A percentile compares a stretch with the other conserved stretches of the same genome.
These are phyloP conservation scores for Propithecus coquereli DNA, from an alignment of 2,113 vertebrate species.

Conservation along the genomic window DNA sequence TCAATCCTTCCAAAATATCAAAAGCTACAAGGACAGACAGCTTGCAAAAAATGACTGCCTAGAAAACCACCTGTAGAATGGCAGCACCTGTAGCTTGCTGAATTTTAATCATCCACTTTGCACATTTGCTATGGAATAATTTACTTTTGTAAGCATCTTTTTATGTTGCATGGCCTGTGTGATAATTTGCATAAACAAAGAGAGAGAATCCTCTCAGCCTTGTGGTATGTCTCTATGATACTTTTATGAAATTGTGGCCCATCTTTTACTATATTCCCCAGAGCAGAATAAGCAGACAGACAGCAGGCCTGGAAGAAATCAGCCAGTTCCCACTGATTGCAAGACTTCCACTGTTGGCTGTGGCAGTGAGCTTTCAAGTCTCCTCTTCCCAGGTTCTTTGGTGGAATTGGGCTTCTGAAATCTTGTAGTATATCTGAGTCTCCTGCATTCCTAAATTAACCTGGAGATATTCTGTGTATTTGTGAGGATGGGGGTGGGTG, in stretches of 20 bases:
- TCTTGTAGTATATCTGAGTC: background rate
- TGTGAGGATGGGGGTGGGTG: background rate
- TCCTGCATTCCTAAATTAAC: background rate
- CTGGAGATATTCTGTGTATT: background rate
- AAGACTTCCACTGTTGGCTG: background rate
- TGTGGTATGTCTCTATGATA: slow-evolving; percentile 16
- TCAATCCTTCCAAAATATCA: slow-evolving; percentile 81
- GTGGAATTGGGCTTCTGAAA: background rate
- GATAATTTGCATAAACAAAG: slow-evolving; percentile 50
- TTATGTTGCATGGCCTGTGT: slow-evolving; percentile 34
- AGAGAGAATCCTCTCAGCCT: slow-evolving; percentile 49
- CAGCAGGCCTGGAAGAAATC: background rate
- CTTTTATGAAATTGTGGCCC: background rate
- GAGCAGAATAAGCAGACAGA: background rate
- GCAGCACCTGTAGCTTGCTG: slow-evolving; percentile 64
- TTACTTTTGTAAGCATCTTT: slow-evolving; percentile 63
- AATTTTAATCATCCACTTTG: slow-evolving; percentile 65
- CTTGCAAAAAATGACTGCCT: slow-evolving; percentile 75
- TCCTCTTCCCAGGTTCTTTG: background rate
- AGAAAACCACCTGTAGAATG: slow-evolving; percentile 75
- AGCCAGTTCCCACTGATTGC: background rate
- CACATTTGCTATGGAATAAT: slow-evolving; percentile 48
- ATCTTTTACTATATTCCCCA: background rate
- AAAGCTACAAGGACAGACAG: slow-evolving; percentile 77
- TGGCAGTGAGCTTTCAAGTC: background rate